phyloP scores from a whole-genome alignment of 2,113 vertebrate genomes.

The Pelvicachromis taeniatus region DNA sequence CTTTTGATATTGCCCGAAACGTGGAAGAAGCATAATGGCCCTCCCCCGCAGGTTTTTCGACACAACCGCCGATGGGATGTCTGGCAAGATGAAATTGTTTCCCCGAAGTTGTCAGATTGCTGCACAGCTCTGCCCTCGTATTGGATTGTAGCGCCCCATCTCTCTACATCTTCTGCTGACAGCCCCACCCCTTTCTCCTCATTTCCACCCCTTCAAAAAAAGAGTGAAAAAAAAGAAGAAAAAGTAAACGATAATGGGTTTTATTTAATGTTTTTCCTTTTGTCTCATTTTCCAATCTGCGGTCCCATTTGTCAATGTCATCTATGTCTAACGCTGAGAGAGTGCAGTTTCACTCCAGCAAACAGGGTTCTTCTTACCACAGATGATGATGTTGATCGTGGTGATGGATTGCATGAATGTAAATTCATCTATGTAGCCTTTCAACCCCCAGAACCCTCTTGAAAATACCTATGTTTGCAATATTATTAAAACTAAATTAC shows the following conservation, averaged over 20 bases:
- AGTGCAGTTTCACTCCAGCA: conserved; percentile 61
- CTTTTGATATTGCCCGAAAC: conserved; percentile 19
- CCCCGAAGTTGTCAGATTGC: conserved; percentile 63
- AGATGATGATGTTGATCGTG: conserved; percentile 67
- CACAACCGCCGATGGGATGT: conserved; percentile 33
- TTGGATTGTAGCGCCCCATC: conserved; percentile 49
- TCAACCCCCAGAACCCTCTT: background rate
- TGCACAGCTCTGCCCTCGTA: conserved; percentile 26
- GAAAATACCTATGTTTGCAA: background rate
- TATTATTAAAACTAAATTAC: background rate
- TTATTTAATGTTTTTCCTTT: conserved; percentile 72
- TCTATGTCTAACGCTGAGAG: conserved; percentile 50
- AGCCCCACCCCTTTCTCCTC: conserved; percentile 51
- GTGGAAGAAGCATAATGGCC: background rate
- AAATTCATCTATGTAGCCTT: conserved; percentile 37
- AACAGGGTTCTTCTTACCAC: conserved; percentile 58
- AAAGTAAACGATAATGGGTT: conserved; percentile 60
- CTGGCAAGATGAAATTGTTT: conserved; percentile 63
- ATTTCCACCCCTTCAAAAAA: conserved; percentile 51
- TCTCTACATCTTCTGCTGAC: conserved; percentile 47
- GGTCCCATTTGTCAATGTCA: conserved; percentile 69
- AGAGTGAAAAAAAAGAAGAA: rapidly evolving
- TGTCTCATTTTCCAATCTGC: conserved; percentile 69
- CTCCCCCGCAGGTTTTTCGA: conserved; percentile 12
- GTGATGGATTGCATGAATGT: conserved; percentile 58